Conservation (phyloP, 2,113 vertebrate genomes). For the Malurus cyaneus region DNA sequence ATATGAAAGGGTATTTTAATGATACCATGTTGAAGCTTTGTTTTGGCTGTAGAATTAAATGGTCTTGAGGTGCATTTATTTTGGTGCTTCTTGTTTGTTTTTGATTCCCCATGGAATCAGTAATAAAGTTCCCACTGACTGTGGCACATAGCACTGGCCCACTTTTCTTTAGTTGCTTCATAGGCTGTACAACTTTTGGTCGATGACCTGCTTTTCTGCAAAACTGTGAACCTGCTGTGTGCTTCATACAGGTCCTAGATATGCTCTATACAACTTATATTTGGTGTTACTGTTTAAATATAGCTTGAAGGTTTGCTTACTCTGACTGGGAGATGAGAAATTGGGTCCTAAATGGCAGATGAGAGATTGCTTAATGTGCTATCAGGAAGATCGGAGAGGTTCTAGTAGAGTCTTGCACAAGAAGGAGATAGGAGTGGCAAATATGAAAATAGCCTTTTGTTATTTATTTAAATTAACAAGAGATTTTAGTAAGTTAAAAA, state of each 20-base stretch:
- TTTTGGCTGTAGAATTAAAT: background rate
- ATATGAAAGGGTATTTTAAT: background rate
- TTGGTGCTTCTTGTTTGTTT: background rate
- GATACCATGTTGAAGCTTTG: background rate
- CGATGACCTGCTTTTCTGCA: background rate
- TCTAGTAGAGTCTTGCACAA: background rate
- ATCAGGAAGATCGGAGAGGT: background rate
- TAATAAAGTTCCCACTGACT: background rate
- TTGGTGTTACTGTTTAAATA: background rate
- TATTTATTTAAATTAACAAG: background rate
- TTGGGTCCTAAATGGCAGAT: background rate
- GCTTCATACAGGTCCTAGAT: background rate
- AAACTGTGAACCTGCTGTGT: background rate
- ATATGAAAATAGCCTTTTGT: background rate
- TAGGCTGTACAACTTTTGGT: background rate
- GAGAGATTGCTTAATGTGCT: background rate
- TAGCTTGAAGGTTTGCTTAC: background rate
- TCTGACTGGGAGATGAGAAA: background rate
- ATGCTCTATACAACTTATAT: background rate
- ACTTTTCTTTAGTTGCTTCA: background rate
- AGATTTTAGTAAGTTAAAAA: background rate
- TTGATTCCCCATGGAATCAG: background rate
- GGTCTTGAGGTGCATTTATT: background rate
- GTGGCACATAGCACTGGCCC: background rate
- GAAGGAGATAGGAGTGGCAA: background rate